Evolutionary conservation across 1,140 invertebrate species (phyloP).

Genomic region (Brachionus manjavacas): DNA sequence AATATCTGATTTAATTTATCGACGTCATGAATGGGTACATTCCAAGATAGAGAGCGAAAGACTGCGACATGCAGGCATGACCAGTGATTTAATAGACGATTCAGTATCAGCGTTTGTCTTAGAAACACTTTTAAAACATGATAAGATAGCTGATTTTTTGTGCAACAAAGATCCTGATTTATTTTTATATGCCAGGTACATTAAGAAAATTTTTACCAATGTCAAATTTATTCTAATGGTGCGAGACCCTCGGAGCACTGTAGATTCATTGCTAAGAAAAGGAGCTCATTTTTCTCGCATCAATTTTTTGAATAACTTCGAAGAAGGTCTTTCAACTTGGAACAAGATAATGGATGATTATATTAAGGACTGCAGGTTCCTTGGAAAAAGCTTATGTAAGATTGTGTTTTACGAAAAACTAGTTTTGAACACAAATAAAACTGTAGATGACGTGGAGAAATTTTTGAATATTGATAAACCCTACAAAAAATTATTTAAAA

Average conservation of each 20-base stretch:
- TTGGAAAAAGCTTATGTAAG: constrained; percentile 75
- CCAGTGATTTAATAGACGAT: constrained; percentile 3
- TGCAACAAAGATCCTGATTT: constrained; percentile 99
- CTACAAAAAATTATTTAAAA: constrained; percentile 48
- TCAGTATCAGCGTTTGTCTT: constrained; percentile 23
- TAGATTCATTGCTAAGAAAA: constrained; percentile 90
- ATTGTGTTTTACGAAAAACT: constrained; percentile 92
- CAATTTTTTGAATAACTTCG: constrained; percentile 82
- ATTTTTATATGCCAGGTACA: constrained; percentile 81
- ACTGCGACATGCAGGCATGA: constrained; percentile 26
- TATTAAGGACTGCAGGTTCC: constrained; percentile 78
- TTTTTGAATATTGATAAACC: constrained; percentile 71
- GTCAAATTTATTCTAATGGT: constrained; percentile 97
- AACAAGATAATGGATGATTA: constrained; percentile 87
- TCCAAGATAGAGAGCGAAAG: constrained; percentile 15
- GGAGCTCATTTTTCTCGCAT: constrained; percentile 96
- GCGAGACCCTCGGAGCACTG: constrained; percentile 89
- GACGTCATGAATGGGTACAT: neutral
- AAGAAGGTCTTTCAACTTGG: constrained; percentile 84
- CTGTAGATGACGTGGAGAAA: constrained; percentile 79
- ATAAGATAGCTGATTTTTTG: constrained; percentile 76
- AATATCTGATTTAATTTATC: constrained; percentile 64
- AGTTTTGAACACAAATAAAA: constrained; percentile 81
- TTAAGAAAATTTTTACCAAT: constrained; percentile 63
- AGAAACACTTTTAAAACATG: constrained; percentile 62